Evolutionary conservation across 2,113 vertebrate genomes (phyloP).

Genomic region (Mormyrus lacerda): DNA sequence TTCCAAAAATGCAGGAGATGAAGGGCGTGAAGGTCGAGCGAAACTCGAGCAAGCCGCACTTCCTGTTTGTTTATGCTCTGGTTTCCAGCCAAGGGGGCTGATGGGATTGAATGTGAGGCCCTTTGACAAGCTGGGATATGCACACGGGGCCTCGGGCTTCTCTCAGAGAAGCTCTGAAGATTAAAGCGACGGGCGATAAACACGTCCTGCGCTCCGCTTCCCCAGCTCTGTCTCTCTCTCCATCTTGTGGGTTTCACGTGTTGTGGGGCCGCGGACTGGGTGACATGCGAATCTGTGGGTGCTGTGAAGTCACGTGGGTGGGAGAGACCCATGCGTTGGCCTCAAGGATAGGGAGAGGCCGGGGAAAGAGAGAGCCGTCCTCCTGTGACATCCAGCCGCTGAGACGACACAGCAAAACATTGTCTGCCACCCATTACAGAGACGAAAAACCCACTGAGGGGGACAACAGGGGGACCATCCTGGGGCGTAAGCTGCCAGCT

Average conservation of each 20-base stretch:
- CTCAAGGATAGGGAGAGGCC: background rate
- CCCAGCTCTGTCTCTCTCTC: background rate
- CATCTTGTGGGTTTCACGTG: background rate
- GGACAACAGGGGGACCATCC: background rate
- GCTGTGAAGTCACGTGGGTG: background rate
- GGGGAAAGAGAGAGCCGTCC: background rate
- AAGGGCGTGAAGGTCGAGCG: background rate
- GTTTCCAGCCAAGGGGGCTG: background rate
- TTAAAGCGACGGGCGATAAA: background rate
- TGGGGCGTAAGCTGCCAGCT: background rate
- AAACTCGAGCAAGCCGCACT: background rate
- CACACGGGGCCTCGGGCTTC: background rate
- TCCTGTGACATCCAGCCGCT: background rate
- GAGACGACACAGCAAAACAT: background rate
- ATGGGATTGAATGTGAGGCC: background rate
- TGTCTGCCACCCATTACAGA: background rate
- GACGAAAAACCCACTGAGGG: background rate
- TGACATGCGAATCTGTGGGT: background rate
- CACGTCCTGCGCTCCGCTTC: background rate
- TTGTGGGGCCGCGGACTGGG: background rate
- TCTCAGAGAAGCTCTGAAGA: background rate
- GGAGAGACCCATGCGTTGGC: background rate
- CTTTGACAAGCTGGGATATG: background rate
- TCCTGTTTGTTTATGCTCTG: background rate
- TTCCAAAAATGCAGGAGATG: background rate